Percentiles rank a stretch among this genome's conserved stretches.
These are phyloP conservation scores for Oreonectes daqikongensis DNA, from an alignment of 2,797 vertebrate genomes.

Conservation along the genomic window DNA sequence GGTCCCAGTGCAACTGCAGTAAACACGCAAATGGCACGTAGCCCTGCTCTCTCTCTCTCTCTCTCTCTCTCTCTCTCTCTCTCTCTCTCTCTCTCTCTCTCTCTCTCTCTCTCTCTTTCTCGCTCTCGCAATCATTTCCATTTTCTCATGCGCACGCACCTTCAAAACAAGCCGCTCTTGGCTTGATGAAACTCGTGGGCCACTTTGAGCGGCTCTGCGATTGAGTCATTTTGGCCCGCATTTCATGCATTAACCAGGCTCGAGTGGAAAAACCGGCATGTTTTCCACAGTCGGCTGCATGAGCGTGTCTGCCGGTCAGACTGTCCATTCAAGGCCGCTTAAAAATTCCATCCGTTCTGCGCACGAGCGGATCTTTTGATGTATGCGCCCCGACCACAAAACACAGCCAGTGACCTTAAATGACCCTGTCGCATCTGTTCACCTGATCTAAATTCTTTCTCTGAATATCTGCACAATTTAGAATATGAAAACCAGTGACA, in stretches of 20 bases:
- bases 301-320: constrained; percentile 8
- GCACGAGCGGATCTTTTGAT: constrained; percentile 10
- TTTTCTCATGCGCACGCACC: constrained; percentile 43
- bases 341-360: neutral
- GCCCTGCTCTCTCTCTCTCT: constrained; percentile 11
- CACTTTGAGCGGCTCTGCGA: constrained; percentile 32
- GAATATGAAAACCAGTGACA: neutral
- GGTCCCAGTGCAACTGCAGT: constrained; percentile 44
- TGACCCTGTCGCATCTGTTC: constrained; percentile 6
- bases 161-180: constrained; percentile 56
- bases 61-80: too few relatives aligned
- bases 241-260: constrained; percentile 38
- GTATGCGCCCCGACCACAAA: neutral
- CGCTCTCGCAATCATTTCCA: constrained; percentile 35
- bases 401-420: constrained; percentile 19
- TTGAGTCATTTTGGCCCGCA: constrained; percentile 56
- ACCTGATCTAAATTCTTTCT: neutral
- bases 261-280: constrained; percentile 44
- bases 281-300: constrained; percentile 35
- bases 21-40: constrained; percentile 71
- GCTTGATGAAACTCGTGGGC: constrained; percentile 46
- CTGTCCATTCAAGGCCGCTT: constrained; percentile 16
- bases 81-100: too few relatives aligned
- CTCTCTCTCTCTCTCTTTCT: too few relatives aligned
- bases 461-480: neutral